Evolutionary conservation across 1,140 invertebrate genomes (phyloP), one percentile per base, ranked within the genome.

Genomic region (Brachionus angularis): DNA sequence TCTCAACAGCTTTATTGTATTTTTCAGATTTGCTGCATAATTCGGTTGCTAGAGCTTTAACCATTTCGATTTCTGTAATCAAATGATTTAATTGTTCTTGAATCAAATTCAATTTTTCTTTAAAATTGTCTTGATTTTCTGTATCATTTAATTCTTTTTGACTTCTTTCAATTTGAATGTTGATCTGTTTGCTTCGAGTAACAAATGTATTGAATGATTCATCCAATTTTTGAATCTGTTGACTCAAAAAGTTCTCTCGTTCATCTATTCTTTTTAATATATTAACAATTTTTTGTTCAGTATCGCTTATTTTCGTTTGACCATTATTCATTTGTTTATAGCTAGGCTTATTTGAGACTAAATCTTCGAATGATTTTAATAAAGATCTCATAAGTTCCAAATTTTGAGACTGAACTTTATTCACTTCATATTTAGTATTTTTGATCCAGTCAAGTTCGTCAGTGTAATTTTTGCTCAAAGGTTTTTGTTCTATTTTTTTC

Each of bases 401-500:
- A 47, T 67, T 46, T 21, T 34, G n/a, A 21, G 8, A 25, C 5
- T 47, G 34, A 18, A 67, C 62, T 50, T 67, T 67, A 36, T 67
- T 50, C 18, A 67, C 47, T 34, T 67, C 62, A 25, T 16, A 12
- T 33, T 67, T 67, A n/a, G 62, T 67, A 14, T 67, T 67, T 16
- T 67, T 67, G 18, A 70, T 70, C 67, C 67, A 70, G 14, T 70
- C 67, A 7, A 50, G 46, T 18, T 70, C 67, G 46, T 70, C 67
- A 8, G 36, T 29, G 16, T 36, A 50, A 31, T 70, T 70, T 52
- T 70, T 70, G 12, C 46, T 50, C 29, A 70, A 14, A 18, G 46
- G 67, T 42, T 70, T 70, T 36, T 52, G 27, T 33, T 70, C 67
- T 3, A 70, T 70, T 70, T 70, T 70, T 34, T 46, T 42, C 1